A percentile compares a stretch with the other conserved stretches of the same genome.
phyloP scores from a whole-genome alignment of 2,888 invertebrate genomes.

The Cosmia trapezina region DNA sequence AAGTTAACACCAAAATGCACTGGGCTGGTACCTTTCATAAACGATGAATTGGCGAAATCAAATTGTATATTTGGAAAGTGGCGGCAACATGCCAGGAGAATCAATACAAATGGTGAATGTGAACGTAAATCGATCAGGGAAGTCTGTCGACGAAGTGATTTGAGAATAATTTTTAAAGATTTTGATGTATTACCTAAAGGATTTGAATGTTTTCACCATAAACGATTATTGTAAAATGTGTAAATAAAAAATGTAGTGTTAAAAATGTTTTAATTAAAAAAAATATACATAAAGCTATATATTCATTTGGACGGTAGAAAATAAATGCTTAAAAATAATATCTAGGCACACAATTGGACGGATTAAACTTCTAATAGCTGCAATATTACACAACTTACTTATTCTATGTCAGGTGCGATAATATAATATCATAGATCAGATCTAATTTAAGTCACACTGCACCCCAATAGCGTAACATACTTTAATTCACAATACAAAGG shows the following conservation, averaged over 20 bases:
- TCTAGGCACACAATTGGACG: slow-evolving; percentile 49
- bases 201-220: slow-evolving; percentile 81
- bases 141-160: slow-evolving; percentile 80
- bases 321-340: slow-evolving; percentile 37
- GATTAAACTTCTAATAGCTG: slow-evolving; percentile 39
- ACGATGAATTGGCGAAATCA: slow-evolving; percentile 79
- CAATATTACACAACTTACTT: slow-evolving; percentile 29
- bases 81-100: slow-evolving; percentile 80
- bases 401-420: slow-evolving; percentile 21
- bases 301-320: slow-evolving; percentile 40
- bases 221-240: slow-evolving; percentile 64
- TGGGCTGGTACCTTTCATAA: slow-evolving; percentile 76
- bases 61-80: slow-evolving; percentile 87
- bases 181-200: slow-evolving; percentile 78
- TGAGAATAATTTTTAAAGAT: slow-evolving; percentile 76
- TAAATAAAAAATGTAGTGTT: slow-evolving; percentile 53
- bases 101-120: slow-evolving; percentile 76
- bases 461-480: too few species aligned
- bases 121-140: slow-evolving; percentile 73
- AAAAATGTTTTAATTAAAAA: slow-evolving; percentile 37
- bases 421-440: slow-evolving; percentile 30
- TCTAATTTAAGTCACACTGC: too few species aligned
- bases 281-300: slow-evolving; percentile 20
- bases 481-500: too few species aligned
- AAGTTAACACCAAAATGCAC: slow-evolving; percentile 82